Conservation (phyloP, 2,113 vertebrate genomes). For the Diadophis punctatus region DNA sequence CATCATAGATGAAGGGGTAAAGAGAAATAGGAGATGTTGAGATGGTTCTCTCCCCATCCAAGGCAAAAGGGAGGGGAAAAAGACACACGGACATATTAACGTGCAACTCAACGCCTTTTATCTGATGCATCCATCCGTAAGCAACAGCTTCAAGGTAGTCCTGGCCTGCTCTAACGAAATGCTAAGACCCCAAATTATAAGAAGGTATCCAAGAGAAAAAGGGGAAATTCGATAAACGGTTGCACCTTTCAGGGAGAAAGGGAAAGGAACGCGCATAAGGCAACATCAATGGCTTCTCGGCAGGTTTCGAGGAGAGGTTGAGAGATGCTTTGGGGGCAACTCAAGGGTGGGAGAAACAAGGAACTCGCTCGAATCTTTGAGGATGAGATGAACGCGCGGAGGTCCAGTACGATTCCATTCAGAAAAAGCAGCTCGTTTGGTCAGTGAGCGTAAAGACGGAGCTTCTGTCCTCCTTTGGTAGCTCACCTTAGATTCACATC, state of each 20-base stretch:
- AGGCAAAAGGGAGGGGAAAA: neutral
- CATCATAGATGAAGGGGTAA: neutral
- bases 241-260: neutral
- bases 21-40: neutral
- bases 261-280: conserved; percentile 15
- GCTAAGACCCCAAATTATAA: neutral
- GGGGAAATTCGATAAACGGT: neutral
- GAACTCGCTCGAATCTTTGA: neutral
- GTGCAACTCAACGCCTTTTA: neutral
- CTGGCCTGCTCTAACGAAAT: neutral
- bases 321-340: neutral
- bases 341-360: neutral
- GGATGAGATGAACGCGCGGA: neutral
- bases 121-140: neutral
- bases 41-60: neutral
- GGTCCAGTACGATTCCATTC: conserved; percentile 32
- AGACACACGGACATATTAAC: fast-evolving
- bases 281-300: neutral
- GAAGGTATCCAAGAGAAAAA: no score
- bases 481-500: fast-evolving
- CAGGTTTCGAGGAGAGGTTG: neutral
- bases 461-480: neutral
- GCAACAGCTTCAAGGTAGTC: neutral
- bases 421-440: conserved; percentile 3
- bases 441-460: fast-evolving